These are phyloP conservation scores for Neria commutata DNA, from an alignment of 2,888 invertebrate genomes.

Conservation along the genomic window DNA sequence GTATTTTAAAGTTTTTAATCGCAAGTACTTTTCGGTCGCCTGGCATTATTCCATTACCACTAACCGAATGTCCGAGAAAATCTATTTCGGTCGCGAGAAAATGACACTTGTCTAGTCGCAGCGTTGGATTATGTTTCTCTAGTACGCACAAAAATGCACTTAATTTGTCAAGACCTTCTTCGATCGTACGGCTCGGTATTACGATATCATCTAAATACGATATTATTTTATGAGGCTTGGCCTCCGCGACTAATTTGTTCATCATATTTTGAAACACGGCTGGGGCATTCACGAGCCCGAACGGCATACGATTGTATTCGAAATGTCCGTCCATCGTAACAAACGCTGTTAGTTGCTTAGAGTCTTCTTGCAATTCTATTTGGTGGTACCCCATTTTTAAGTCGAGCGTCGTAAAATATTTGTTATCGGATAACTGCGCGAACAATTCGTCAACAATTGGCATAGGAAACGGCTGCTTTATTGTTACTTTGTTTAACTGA, in stretches of 20 bases:
- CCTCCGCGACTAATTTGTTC: slow-evolving; percentile 4
- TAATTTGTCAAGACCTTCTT: background rate
- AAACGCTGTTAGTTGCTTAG: slow-evolving; percentile 6
- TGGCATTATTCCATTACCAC: slow-evolving; percentile 19
- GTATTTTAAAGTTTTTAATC: slow-evolving; percentile 9
- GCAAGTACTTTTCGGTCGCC: slow-evolving; percentile 16
- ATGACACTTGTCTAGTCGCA: slow-evolving; percentile 22
- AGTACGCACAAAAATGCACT: background rate
- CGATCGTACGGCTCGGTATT: slow-evolving; percentile 13
- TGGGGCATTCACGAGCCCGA: slow-evolving; percentile 12
- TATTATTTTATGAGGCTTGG: background rate
- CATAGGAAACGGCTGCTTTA: slow-evolving; percentile 25
- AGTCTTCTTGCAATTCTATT: slow-evolving; percentile 13
- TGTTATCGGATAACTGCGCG: slow-evolving; percentile 14
- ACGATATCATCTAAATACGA: slow-evolving; percentile 21
- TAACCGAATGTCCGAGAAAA: slow-evolving; percentile 15
- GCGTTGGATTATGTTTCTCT: background rate
- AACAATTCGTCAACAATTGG: slow-evolving; percentile 26
- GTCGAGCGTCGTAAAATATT: slow-evolving; percentile 16
- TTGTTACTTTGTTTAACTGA: slow-evolving; percentile 3
- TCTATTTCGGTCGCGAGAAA: slow-evolving; percentile 19
- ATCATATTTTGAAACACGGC: slow-evolving; percentile 12
- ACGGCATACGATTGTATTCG: slow-evolving; percentile 16
- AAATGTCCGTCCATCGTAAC: slow-evolving; percentile 9
- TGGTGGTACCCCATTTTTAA: slow-evolving; percentile 14